These are phyloP conservation scores for Leptopterna dolabrata DNA, from an alignment of 2,888 invertebrate species.

Conservation along the genomic window DNA sequence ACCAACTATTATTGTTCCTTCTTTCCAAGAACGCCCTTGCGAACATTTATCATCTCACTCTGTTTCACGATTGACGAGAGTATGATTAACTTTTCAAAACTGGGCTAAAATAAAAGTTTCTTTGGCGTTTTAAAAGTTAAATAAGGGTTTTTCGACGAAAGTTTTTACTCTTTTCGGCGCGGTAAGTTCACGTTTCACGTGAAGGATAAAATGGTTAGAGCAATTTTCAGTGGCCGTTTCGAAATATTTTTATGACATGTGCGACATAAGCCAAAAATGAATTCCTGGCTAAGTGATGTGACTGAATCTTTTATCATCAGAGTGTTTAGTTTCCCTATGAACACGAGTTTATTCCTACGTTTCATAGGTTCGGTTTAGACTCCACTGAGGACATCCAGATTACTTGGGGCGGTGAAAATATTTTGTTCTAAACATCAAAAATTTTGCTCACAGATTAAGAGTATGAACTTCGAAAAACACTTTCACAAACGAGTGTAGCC, in stretches of 20 bases:
- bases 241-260: background rate
- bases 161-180: background rate
- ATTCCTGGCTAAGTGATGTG: no score
- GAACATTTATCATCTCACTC: background rate
- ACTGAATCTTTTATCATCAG: no score
- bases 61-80: background rate
- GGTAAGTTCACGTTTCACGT: background rate
- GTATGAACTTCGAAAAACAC: no score
- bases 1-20: background rate
- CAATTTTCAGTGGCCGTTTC: background rate
- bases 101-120: background rate
- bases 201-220: background rate
- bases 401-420: no score
- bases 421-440: no score
- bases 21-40: background rate
- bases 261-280: no score
- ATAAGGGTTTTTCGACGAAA: background rate
- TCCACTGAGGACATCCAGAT: no score
- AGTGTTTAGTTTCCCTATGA: no score
- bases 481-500: no score
- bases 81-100: slow-evolving; percentile 20
- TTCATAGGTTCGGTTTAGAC: no score
- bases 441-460: no score
- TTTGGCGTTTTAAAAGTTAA: background rate
- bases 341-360: no score